These are phyloP conservation scores for Pteronotus mesoamericanus DNA, from an alignment of 2,797 vertebrate species.

Conservation along the genomic window DNA sequence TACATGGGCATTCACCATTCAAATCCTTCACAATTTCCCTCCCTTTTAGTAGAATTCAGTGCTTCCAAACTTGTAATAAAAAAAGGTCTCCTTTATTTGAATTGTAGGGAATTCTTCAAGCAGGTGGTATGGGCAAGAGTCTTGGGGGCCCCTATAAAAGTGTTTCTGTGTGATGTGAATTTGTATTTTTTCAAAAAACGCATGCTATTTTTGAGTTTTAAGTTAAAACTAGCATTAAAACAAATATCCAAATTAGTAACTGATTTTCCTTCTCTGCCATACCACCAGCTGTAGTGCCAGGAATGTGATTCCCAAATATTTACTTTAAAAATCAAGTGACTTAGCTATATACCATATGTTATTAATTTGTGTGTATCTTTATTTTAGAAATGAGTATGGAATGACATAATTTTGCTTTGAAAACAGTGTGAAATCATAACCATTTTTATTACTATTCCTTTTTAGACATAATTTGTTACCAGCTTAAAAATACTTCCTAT, in stretches of 20 bases:
- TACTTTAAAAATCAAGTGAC: slow-evolving; percentile 11
- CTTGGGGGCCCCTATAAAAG: not conserved
- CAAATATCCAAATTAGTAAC: not conserved
- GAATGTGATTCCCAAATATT: not conserved
- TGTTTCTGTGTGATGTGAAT: not conserved
- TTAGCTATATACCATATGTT: not conserved
- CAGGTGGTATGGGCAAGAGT: not conserved
- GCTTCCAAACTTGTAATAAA: not conserved
- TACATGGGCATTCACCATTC: not conserved
- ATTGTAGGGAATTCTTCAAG: not conserved
- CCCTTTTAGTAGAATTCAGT: not conserved
- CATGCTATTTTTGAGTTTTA: not conserved
- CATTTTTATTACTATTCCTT: not conserved
- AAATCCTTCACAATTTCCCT: not conserved
- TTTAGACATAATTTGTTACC: not conserved
- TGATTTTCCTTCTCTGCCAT: not conserved
- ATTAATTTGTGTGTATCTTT: not conserved
- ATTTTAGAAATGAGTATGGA: slow-evolving; percentile 11
- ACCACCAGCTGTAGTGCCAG: not conserved
- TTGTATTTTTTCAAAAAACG: not conserved
- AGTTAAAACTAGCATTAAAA: not conserved
- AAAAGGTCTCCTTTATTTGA: not conserved
- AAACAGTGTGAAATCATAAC: slow-evolving; percentile 1
- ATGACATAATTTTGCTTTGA: not conserved
- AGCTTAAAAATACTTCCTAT: not conserved